Conservation (phyloP, 30 jellyfish, hydroid and myxozoan species). For the Aurelia aurita region DNA sequence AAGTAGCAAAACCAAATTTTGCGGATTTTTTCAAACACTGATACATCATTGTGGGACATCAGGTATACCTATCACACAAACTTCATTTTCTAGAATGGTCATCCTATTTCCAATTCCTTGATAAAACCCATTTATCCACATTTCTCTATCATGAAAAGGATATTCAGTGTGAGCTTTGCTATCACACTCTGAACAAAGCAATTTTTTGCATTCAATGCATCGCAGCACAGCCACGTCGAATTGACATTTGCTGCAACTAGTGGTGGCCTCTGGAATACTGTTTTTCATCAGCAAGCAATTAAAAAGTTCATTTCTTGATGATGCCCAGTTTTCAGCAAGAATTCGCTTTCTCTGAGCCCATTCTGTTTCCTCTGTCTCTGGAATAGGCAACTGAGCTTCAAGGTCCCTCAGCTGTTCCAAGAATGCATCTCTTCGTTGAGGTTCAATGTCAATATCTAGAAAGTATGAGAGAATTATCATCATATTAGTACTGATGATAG, state of each 20-base stretch:
- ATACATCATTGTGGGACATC: too few relatives aligned
- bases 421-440: too few relatives aligned
- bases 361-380: constrained; percentile 43
- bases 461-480: too few relatives aligned
- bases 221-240: constrained; percentile 4
- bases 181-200: constrained; percentile 9
- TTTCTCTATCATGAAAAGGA: constrained; percentile 42
- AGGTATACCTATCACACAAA: constrained; percentile 13
- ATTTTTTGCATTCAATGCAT: constrained; percentile 7
- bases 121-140: constrained; percentile 25
- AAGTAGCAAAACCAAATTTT: too few relatives aligned
- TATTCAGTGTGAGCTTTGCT: constrained; percentile 7
- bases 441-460: too few relatives aligned
- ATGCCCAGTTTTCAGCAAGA: constrained; percentile 17
- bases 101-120: constrained; percentile 34
- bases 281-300: constrained; percentile 3
- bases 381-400: constrained; percentile 4
- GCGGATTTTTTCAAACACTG: too few relatives aligned
- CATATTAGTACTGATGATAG: too few relatives aligned
- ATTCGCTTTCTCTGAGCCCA: constrained; percentile 30
- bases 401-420: constrained; percentile 16
- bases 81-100: constrained; percentile 2
- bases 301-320: constrained; percentile 1
- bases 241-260: neutral
- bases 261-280: constrained; percentile 5